Evolutionary conservation across 2,888 invertebrate genomes (phyloP), one percentile per base, ranked within the genome.

Genomic region (Diplazon laetatorius): DNA sequence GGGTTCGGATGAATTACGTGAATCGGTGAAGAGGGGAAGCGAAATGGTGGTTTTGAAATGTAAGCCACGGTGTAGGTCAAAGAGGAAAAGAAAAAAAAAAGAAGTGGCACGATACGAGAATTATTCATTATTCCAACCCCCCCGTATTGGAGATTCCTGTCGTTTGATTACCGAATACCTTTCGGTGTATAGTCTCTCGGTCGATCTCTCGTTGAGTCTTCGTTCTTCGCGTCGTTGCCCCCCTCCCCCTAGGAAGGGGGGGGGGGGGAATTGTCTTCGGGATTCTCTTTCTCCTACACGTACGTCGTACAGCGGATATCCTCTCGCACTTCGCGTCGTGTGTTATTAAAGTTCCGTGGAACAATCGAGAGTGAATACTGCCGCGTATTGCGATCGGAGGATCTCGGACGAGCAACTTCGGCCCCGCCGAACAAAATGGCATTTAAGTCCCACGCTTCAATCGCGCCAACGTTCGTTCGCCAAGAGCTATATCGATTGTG

Each of bases 121-220:
- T 79, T 71, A 75, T 80, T 84, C 82, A 84, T 84, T 82, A 84
- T 82, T 84, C 82, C 78, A 59, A 60, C 80, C 77, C 78, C 63
- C 80, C 77, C 78, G 84, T 85, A 86, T 86, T 85, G 76, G 82
- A 84, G 84, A 86, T 86, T 86, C 86, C 85, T 82, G 72, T 78
- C 72, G 72, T 83, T 78, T 84, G 84, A 86, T 86, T 86, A 86
- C 83, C 80, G 84, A 85, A 86, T 86, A 76, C 85, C 86, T 83
- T n/a, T 76, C 30, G 35, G 59, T 20, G 76, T 52, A 59, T 78
- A 71, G 48, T 37, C 62, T 35, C 44, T 22, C 50, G 50, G 59
- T 2, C 46, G 48, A 35, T 30, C 52, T 48, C 71, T 44, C 52
- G 57, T 46, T 20, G 20, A 50, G 42, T 65, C 30, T 42, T 59